phyloP scores from a whole-genome alignment of 1,140 invertebrate genomes.

The Drosophila murphyi region DNA sequence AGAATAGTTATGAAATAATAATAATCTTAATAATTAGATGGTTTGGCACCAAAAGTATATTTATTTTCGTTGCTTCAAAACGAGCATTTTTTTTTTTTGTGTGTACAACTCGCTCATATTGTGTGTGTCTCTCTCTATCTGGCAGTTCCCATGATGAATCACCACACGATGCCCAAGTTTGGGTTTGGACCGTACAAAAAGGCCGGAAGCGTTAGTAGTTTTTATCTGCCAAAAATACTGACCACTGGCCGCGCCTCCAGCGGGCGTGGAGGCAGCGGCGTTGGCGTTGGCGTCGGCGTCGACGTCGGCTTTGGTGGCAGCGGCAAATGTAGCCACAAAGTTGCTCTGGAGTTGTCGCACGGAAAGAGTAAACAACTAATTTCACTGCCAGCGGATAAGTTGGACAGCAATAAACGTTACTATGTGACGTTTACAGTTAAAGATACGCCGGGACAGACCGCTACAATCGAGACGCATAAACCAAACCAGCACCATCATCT shows the following conservation, averaged over 20 bases:
- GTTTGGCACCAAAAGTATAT: too few species aligned
- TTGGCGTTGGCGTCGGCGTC: constrained; percentile 15
- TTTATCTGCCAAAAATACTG: constrained; percentile 84
- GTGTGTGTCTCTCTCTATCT: constrained; percentile 3
- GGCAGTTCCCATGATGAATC: constrained; percentile 89
- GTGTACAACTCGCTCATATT: not conserved
- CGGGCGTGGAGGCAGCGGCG: constrained; percentile 15
- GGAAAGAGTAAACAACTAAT: constrained; percentile 93
- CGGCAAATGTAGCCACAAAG: constrained; percentile 83
- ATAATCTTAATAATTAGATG: too few species aligned
- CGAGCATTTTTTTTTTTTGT: not conserved
- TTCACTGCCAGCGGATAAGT: constrained; percentile 91
- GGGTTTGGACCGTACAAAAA: constrained; percentile 84
- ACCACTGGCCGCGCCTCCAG: constrained; percentile 69
- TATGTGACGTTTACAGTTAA: constrained; percentile 95
- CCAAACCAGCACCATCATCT: constrained; percentile 47
- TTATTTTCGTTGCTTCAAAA: too few species aligned
- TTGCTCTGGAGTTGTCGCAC: constrained; percentile 91
- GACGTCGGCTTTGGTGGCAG: constrained; percentile 36
- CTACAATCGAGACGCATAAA: constrained; percentile 47
- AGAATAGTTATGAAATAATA: too few species aligned
- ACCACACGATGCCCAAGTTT: constrained; percentile 90
- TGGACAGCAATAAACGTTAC: constrained; percentile 94
- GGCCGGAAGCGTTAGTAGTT: constrained; percentile 83
- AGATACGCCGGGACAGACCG: constrained; percentile 84